phyloP scores from a whole-genome alignment of 2,113 vertebrate species.

The Megaceryle maxima region DNA sequence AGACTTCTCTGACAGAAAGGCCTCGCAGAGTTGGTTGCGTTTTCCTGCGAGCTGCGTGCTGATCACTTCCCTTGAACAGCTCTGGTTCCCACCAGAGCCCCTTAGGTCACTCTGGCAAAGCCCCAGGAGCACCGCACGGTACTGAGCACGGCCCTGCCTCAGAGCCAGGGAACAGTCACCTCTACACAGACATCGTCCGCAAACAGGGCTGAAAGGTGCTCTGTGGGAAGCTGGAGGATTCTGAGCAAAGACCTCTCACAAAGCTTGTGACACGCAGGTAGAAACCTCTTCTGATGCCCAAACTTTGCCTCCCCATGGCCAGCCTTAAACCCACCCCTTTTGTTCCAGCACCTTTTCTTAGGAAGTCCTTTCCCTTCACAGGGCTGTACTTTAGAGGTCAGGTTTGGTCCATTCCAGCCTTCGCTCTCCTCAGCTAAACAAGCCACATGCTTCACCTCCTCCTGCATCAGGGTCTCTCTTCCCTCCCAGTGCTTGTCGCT shows the following conservation, averaged over 20 bases:
- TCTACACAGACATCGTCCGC: background rate
- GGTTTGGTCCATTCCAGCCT: background rate
- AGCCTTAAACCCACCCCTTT: background rate
- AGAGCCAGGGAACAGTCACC: background rate
- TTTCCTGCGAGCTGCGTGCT: background rate
- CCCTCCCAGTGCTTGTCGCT: background rate
- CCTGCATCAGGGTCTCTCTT: accelerated
- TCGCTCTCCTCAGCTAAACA: background rate
- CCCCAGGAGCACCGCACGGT: background rate
- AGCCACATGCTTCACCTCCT: background rate
- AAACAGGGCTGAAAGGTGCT: background rate
- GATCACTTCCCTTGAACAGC: background rate
- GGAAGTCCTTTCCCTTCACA: background rate
- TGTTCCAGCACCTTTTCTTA: background rate
- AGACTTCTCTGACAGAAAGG: background rate
- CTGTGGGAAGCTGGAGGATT: background rate
- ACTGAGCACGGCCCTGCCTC: background rate
- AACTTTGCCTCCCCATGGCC: background rate
- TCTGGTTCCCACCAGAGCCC: background rate
- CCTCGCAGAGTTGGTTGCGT: background rate
- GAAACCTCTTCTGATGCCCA: background rate
- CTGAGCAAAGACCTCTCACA: background rate
- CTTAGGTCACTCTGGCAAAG: background rate
- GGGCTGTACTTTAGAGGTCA: background rate
- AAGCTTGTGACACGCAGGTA: background rate